A percentile compares a stretch with the other conserved stretches of the same genome.
Conservation (phyloP, 2,888 invertebrate species). For the Metopia argyrocephala region DNA sequence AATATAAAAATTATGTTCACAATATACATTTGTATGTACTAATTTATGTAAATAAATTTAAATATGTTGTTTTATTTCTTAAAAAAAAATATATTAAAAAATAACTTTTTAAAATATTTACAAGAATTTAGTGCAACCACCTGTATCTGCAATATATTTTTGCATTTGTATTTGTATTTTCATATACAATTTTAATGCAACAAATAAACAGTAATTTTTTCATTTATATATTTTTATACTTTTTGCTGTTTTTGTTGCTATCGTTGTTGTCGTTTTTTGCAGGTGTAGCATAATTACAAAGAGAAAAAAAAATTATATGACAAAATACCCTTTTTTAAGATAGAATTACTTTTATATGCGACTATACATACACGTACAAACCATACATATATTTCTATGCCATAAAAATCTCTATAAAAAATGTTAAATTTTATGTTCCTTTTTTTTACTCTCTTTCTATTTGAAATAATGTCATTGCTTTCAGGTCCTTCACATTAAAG, state of each 20-base stretch:
- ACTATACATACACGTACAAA: not conserved
- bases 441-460: constrained; percentile 29
- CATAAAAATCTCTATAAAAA: constrained; percentile 41
- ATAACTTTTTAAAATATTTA: too few species aligned
- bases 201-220: constrained; percentile 8
- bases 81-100: too few species aligned
- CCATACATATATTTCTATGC: constrained; percentile 7
- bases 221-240: not conserved
- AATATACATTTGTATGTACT: too few species aligned
- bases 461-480: constrained; percentile 58
- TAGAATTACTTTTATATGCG: constrained; percentile 31
- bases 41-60: not conserved
- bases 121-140: constrained; percentile 6
- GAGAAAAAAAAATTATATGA: constrained; percentile 35
- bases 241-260: not conserved
- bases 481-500: constrained; percentile 55
- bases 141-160: constrained; percentile 22
- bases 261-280: constrained; percentile 35
- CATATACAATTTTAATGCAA: constrained; percentile 43
- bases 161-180: not conserved
- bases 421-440: constrained; percentile 44
- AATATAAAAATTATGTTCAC: not conserved
- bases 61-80: not conserved
- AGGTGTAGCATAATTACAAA: constrained; percentile 59
- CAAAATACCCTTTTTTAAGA: constrained; percentile 42